Percentiles rank a stretch among this genome's conserved stretches.
These are phyloP conservation scores for Heliconius erato DNA, from an alignment of 2,888 invertebrate species.

Conservation along the genomic window DNA sequence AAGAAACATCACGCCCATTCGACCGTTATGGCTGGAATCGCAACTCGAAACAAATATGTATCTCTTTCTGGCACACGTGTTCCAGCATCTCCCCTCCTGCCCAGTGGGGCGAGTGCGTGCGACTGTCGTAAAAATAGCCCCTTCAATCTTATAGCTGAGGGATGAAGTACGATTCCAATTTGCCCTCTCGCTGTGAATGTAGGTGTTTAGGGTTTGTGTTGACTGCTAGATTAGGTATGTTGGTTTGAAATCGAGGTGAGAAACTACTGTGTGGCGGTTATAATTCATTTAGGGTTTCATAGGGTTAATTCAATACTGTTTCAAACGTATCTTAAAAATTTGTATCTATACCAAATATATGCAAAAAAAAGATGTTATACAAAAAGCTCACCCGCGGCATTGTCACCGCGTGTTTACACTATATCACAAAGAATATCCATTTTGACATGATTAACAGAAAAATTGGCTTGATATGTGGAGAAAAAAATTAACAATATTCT, in stretches of 20 bases:
- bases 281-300: not conserved
- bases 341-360: not conserved
- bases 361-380: slow-evolving; percentile 54
- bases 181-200: slow-evolving; percentile 77
- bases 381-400: slow-evolving; percentile 59
- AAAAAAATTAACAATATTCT: slow-evolving; percentile 66
- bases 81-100: slow-evolving; percentile 75
- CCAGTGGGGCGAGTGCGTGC: slow-evolving; percentile 85
- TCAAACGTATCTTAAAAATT: not conserved
- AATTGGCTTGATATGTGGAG: slow-evolving; percentile 70
- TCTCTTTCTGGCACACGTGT: slow-evolving; percentile 81
- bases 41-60: slow-evolving; percentile 78
- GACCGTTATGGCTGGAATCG: slow-evolving; percentile 85
- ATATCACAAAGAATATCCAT: slow-evolving; percentile 69
- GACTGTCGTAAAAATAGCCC: slow-evolving; percentile 86
- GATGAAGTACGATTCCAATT: slow-evolving; percentile 75
- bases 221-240: slow-evolving; percentile 29
- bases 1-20: slow-evolving; percentile 86
- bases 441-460: slow-evolving; percentile 82
- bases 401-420: slow-evolving; percentile 76
- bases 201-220: slow-evolving; percentile 64
- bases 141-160: slow-evolving; percentile 81
- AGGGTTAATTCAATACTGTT: not conserved
- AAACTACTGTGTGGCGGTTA: not conserved
- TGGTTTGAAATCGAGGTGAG: not conserved